Conservation (phyloP, 1,140 invertebrate species). For the Caenorhabditis remanei region DNA sequence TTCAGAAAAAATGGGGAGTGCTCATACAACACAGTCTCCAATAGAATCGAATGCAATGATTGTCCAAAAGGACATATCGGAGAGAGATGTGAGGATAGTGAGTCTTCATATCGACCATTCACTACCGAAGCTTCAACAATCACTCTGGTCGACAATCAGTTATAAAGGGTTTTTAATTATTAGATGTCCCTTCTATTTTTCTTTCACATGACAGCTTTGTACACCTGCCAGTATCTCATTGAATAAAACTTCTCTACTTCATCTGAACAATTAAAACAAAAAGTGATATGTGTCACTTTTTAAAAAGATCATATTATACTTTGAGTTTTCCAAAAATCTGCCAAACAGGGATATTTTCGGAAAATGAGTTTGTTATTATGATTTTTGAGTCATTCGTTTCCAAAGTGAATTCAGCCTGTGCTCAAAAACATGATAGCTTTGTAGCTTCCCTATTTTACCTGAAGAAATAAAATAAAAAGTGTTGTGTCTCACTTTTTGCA, state of each 20-base stretch:
- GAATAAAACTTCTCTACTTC: not conserved
- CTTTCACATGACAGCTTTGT: conserved; percentile 6
- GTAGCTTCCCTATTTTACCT: not conserved
- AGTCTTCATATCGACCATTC: conserved; percentile 25
- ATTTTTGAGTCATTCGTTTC: too few species aligned
- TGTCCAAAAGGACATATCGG: conserved; percentile 47
- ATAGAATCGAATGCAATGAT: conserved; percentile 33
- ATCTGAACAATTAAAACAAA: too few species aligned
- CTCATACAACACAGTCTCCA: conserved; percentile 22
- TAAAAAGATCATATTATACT: too few species aligned
- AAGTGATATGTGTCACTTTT: too few species aligned
- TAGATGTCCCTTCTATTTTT: not conserved
- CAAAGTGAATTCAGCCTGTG: too few species aligned
- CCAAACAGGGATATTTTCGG: too few species aligned
- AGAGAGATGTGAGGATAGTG: conserved; percentile 41
- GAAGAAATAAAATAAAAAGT: too few species aligned
- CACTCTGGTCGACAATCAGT: conserved; percentile 36
- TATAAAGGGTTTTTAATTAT: not conserved
- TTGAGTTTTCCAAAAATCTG: too few species aligned
- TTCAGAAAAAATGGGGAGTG: conserved; percentile 30
- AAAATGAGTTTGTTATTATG: too few species aligned
- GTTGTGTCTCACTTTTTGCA: too few species aligned
- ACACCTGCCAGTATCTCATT: conserved; percentile 31
- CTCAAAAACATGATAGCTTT: conserved; percentile 17
- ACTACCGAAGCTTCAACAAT: conserved; percentile 39